Percentiles rank a stretch among this genome's conserved stretches.
Conservation (phyloP, 2,113 vertebrate genomes). For the Petromus typicus region DNA sequence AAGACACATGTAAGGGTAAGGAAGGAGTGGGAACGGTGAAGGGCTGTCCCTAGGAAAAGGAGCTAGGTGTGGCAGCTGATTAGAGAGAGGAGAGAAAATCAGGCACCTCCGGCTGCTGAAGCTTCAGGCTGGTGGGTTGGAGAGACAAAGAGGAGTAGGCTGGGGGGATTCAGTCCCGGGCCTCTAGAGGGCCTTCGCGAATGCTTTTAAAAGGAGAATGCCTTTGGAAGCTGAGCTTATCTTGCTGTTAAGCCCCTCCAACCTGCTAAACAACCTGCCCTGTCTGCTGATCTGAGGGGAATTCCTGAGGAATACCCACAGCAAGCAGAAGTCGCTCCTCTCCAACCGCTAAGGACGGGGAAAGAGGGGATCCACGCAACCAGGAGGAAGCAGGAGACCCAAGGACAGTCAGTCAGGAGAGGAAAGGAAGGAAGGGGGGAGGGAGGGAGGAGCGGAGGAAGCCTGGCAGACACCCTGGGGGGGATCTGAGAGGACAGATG, state of each 20-base stretch:
- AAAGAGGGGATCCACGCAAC: neutral
- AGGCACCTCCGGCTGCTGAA: neutral
- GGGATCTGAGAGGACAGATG: constrained; percentile 74
- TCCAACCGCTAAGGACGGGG: constrained; percentile 13
- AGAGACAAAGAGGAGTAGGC: constrained; percentile 72
- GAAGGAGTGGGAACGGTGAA: neutral
- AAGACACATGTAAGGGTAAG: neutral
- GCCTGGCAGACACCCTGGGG: neutral
- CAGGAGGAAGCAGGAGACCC: constrained; percentile 8
- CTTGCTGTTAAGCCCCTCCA: constrained; percentile 55
- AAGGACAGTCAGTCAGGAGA: constrained; percentile 69
- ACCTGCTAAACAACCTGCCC: constrained; percentile 63
- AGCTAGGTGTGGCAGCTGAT: constrained; percentile 9
- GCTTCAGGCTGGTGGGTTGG: constrained; percentile 40
- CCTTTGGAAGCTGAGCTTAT: constrained; percentile 39
- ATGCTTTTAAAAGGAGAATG: constrained; percentile 47
- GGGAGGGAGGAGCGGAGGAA: neutral
- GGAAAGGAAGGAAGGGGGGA: neutral
- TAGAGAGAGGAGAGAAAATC: neutral
- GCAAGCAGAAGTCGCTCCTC: constrained; percentile 64
- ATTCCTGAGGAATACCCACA: constrained; percentile 73
- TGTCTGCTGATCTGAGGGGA: constrained; percentile 61
- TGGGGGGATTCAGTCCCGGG: constrained; percentile 65
- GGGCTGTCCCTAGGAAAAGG: constrained; percentile 15
- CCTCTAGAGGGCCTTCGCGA: constrained; percentile 77